These are phyloP conservation scores for Drosophila lowei DNA, from an alignment of 1,140 invertebrate species.

Conservation along the genomic window DNA sequence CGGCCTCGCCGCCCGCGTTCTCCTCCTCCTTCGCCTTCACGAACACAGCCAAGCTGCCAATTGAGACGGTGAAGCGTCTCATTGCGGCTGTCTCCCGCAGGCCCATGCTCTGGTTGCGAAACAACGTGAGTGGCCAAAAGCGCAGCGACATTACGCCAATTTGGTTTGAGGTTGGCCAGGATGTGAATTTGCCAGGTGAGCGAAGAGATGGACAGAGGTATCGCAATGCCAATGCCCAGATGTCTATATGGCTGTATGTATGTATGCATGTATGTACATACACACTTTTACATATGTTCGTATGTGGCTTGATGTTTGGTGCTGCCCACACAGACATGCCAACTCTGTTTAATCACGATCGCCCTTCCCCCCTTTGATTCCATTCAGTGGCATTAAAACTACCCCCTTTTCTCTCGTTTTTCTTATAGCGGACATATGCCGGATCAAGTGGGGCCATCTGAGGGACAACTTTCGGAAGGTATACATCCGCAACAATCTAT, in stretches of 20 bases:
- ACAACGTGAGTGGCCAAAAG: slow-evolving; percentile 64
- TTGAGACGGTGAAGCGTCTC: slow-evolving; percentile 71
- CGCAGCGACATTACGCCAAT: slow-evolving; percentile 74
- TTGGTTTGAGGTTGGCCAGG: slow-evolving; percentile 75
- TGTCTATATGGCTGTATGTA: not conserved
- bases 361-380: too few relatives aligned
- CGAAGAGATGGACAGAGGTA: not conserved
- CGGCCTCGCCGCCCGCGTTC: slow-evolving; percentile 41
- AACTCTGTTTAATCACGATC: too few relatives aligned
- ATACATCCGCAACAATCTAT: slow-evolving; percentile 75
- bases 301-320: too few relatives aligned
- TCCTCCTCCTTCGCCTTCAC: slow-evolving; percentile 59
- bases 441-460: slow-evolving; percentile 75
- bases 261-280: too few relatives aligned
- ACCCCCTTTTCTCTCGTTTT: not conserved
- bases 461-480: slow-evolving; percentile 78
- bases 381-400: not conserved
- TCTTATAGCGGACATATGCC: slow-evolving; percentile 66
- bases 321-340: too few relatives aligned
- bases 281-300: not conserved
- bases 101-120: slow-evolving; percentile 68
- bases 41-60: slow-evolving; percentile 74
- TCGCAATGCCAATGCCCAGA: too few relatives aligned
- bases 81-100: slow-evolving; percentile 72
- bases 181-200: slow-evolving; percentile 74